These are phyloP conservation scores for Antheraea assamensis DNA, from an alignment of 2,888 invertebrate species.

Conservation along the genomic window DNA sequence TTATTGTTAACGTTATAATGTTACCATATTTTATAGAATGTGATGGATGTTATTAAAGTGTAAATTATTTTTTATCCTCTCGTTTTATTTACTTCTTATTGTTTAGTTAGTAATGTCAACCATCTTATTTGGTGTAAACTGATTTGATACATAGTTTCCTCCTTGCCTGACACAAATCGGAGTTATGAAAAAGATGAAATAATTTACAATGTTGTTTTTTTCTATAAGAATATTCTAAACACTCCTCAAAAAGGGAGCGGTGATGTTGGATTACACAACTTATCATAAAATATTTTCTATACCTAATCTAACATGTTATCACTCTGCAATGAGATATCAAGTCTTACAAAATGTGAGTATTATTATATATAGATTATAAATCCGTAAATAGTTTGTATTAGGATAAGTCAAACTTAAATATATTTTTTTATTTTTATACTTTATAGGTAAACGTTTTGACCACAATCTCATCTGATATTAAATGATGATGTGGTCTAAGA, in stretches of 20 bases:
- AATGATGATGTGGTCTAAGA: too few species aligned
- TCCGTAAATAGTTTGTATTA: neutral
- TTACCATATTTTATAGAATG: neutral
- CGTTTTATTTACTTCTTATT: neutral
- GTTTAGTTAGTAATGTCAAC: neutral
- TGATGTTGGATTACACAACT: neutral
- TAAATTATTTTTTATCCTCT: neutral
- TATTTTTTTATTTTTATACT: too few species aligned
- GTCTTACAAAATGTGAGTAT: neutral
- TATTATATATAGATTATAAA: neutral
- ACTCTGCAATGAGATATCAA: neutral
- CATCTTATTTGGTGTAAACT: too few species aligned
- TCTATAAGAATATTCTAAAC: neutral
- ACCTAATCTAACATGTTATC: slow-evolving; percentile 4
- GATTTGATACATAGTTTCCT: too few species aligned
- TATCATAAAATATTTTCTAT: neutral
- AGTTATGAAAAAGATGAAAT: too few species aligned
- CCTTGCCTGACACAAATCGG: too few species aligned
- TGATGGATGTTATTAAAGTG: neutral
- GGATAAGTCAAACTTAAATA: neutral
- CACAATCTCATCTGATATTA: too few species aligned
- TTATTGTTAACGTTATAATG: slow-evolving; percentile 1
- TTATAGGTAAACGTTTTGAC: too few species aligned
- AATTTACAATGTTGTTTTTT: too few species aligned
- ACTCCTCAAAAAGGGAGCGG: neutral